Evolutionary conservation across 2,888 invertebrate genomes (phyloP), one percentile per base, ranked within the genome.

Genomic region (Girardia tigrina): DNA sequence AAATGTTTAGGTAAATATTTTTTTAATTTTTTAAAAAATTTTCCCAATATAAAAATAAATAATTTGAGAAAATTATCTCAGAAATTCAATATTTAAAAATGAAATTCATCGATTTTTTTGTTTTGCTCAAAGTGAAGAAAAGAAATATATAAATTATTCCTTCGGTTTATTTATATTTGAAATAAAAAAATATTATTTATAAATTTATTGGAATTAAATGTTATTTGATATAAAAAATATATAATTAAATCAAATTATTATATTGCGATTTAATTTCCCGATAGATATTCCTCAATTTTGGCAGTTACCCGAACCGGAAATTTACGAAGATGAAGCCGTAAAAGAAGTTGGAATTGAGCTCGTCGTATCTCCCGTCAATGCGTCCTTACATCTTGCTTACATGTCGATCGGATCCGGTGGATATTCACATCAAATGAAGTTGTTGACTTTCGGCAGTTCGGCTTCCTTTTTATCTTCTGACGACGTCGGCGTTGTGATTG

Each of bases 371-470:
- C 56, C 56, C 4, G 4, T 56, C 4, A 56, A 56, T 56, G 23
- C 56, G n/a, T 56, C 56, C 6, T 20, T 56, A 12, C 4, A 20
- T n/a, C 56, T 56, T 4, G 56, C 56, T n/a, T 56, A 56, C 23
- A 20, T 56, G 23, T 56, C 56, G n/a, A 56, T 56, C 23, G 56
- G 56, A 56, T 56, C 56, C 23, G 56, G 56, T 56, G 56, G 56
- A 8, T 56, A 56, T 56, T 56, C 56, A 20, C 20, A 56, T n/a
- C 20, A 56, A 16, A 56, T 56, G 56, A 56, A 56, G 23, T 56
- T n/a, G n/a, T 23, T 56, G 56, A 56, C n/a, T 56, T 56, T 56
- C 56, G n/a, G 56, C 4, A 56, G 8, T 8, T n/a, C 56, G 23
- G 4, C 56, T n/a, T 12, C 56, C 4, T 56, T 56, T 56, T 20